Evolutionary conservation across 2,797 vertebrate genomes (phyloP).

Genomic region (Lateolabrax maculatus): DNA sequence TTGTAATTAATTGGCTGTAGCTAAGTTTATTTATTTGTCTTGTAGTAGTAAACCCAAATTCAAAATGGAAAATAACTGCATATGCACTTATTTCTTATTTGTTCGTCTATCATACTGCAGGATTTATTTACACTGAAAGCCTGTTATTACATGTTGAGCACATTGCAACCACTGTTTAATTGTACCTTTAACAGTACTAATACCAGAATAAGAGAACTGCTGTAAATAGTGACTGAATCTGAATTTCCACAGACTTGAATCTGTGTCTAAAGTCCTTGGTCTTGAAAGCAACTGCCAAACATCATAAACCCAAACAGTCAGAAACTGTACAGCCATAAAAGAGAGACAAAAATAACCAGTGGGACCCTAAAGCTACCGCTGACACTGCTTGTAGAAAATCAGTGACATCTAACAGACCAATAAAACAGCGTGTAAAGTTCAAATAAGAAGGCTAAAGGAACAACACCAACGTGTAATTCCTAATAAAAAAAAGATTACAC

Average conservation of each 20-base stretch:
- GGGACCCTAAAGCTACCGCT: conserved; percentile 34
- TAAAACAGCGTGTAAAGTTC: conserved; percentile 54
- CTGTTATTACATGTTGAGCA: conserved; percentile 6
- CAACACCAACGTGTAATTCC: conserved; percentile 27
- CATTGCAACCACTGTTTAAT: not conserved
- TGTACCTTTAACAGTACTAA: not conserved
- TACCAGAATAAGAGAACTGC: conserved; percentile 5
- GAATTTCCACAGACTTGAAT: conserved; percentile 28
- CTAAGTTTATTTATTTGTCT: conserved; percentile 17
- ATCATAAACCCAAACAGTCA: conserved; percentile 49
- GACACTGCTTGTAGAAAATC: conserved; percentile 44
- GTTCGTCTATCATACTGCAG: not conserved
- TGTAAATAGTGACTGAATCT: conserved; percentile 43
- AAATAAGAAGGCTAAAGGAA: conserved; percentile 40
- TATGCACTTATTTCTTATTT: not conserved
- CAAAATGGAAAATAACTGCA: not conserved
- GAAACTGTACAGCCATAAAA: conserved; percentile 41
- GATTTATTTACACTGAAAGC: conserved; percentile 9
- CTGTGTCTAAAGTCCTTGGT: conserved; percentile 45
- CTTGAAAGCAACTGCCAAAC: conserved; percentile 47
- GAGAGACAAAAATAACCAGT: conserved; percentile 57
- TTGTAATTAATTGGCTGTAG: conserved; percentile 47
- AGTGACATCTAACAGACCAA: conserved; percentile 48
- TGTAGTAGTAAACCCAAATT: conserved; percentile 6
- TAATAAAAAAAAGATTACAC: conserved; percentile 26